Conservation (phyloP, 2,888 invertebrate genomes). For the Subacronicta megacephala region DNA sequence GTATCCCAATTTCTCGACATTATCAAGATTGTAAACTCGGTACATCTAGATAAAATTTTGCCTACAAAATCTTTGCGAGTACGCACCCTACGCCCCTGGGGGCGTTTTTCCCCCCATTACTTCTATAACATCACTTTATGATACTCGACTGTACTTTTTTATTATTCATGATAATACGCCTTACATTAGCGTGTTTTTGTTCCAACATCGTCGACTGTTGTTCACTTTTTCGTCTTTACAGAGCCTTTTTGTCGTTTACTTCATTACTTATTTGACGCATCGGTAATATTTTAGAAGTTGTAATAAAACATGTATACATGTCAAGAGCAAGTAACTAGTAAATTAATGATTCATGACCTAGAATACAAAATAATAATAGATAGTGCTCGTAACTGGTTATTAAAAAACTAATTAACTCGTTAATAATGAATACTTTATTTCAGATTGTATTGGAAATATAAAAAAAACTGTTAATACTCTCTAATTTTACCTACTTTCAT, state of each 20-base stretch:
- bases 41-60: conserved; percentile 48
- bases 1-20: conserved; percentile 27
- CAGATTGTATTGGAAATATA: no score
- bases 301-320: neutral
- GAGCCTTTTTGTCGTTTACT: conserved; percentile 58
- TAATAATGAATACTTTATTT: no score
- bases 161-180: conserved; percentile 86
- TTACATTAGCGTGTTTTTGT: conserved; percentile 81
- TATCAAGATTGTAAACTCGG: conserved; percentile 47
- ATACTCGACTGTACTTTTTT: conserved; percentile 82
- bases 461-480: no score
- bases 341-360: no score
- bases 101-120: conserved; percentile 83
- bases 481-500: no score
- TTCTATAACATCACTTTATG: conserved; percentile 86
- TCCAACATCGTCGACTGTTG: conserved; percentile 66
- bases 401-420: no score
- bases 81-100: conserved; percentile 67
- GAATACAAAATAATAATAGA: no score
- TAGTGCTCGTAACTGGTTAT: no score
- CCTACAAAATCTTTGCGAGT: conserved; percentile 49
- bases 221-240: conserved; percentile 59
- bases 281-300: conserved; percentile 29
- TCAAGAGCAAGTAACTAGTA: neutral
- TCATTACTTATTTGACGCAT: conserved; percentile 66